Evolutionary conservation across 2,113 vertebrate species (phyloP).

Genomic region (Bungarus multicinctus): DNA sequence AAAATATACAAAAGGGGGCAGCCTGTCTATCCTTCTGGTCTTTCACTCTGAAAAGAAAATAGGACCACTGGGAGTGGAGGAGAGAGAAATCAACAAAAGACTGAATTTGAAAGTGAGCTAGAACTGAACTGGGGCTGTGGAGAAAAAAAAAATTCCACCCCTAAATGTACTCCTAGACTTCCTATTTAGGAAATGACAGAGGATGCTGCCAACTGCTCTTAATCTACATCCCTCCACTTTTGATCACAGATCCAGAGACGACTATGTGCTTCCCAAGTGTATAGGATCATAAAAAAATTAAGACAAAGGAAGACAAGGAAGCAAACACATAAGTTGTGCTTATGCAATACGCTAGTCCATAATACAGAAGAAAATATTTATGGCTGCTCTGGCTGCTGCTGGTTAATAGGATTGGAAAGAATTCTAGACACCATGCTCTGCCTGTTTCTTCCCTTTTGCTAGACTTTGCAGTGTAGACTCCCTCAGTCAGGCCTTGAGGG

Average conservation of each 20-base stretch:
- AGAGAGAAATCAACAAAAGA: not conserved
- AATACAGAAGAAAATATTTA: not conserved
- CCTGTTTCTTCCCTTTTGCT: conserved; percentile 40
- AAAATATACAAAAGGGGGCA: not conserved
- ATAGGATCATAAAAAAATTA: not conserved
- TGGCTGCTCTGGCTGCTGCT: not conserved
- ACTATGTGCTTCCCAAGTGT: not conserved
- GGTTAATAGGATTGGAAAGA: not conserved
- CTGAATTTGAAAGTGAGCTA: not conserved
- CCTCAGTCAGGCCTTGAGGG: conserved; percentile 50
- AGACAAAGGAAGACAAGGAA: not conserved
- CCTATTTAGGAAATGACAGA: not conserved
- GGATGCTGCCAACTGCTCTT: not conserved
- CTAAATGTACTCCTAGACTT: not conserved
- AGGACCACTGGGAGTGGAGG: not conserved
- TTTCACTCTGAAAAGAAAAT: not conserved
- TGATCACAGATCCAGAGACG: not conserved
- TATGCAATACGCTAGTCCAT: not conserved
- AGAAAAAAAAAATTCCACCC: not conserved
- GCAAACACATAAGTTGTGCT: not conserved
- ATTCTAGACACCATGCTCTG: not conserved
- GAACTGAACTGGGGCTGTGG: not conserved
- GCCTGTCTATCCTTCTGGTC: not conserved
- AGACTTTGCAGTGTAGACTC: conserved; percentile 58
- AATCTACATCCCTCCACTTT: not conserved